Base-by-base conservation (phyloP, 2,797 vertebrate genomes). In the Geotrypetes seraphini region DNA sequence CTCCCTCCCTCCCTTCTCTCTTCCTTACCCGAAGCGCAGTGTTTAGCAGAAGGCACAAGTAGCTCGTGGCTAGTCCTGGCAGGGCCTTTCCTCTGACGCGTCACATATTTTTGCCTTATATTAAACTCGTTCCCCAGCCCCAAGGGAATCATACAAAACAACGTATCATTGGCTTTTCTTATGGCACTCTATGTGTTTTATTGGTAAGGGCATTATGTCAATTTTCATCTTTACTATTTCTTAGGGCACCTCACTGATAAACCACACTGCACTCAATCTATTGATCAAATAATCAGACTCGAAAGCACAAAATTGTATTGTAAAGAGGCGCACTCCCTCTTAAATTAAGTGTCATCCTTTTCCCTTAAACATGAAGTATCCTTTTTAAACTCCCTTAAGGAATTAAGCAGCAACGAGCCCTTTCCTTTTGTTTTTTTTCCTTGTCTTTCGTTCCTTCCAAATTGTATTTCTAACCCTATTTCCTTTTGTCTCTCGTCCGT, bases 81-180 rank as follows among this genome's bases (percentile, higher is more conserved):
- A n/a, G n/a, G n/a, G n/a, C n/a, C n/a, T n/a, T n/a, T n/a, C n/a
- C n/a, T n/a, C n/a, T n/a, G n/a, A n/a, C n/a, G n/a, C n/a, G n/a
- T n/a, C n/a, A n/a, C n/a, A 37, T 34, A 43, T 43, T 55, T 45
- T 35, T 57, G 19, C 28, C 58, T 49, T 63, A 54, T 66, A 55
- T 62, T 55, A 65, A 53, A 44, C 49, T 63, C 43, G 47, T 55
- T 61, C 57, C 50, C 21, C 36, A 50, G 30, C n/a, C n/a, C n/a
- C n/a, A n/a, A n/a, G n/a, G n/a, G 28, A 47, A 34, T 34, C 28
- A n/a, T 20, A 39, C 28, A 62, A 53, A 62, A 53, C 59, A 51
- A 57, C 41, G 52, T 53, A 35, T 32, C 40, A 54, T 55, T 57
- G 53, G 24, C 33, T 34, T 24, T 42, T 10, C 47, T 52, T 69